These are phyloP conservation scores for Trialeurodes vaporariorum DNA, from an alignment of 1,140 invertebrate species.

Conservation along the genomic window DNA sequence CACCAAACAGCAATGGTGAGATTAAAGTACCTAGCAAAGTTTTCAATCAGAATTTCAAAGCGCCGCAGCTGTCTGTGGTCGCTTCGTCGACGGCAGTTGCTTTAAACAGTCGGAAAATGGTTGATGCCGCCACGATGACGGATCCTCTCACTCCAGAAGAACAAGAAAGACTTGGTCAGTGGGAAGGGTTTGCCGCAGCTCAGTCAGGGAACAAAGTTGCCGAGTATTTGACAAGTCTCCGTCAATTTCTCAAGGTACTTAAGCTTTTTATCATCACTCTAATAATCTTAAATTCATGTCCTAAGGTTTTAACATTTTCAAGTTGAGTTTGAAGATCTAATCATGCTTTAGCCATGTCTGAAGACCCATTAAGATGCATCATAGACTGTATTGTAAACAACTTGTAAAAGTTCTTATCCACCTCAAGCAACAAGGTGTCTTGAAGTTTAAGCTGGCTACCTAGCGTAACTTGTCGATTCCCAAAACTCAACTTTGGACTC, in stretches of 20 bases:
- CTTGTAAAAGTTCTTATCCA: too few relatives aligned
- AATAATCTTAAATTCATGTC: too few relatives aligned
- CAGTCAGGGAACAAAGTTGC: conserved; percentile 28
- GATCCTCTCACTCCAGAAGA: conserved; percentile 33
- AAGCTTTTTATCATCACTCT: too few relatives aligned
- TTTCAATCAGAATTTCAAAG: neutral
- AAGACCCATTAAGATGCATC: too few relatives aligned
- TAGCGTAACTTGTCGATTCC: too few relatives aligned
- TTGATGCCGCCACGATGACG: conserved; percentile 42
- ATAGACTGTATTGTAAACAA: too few relatives aligned
- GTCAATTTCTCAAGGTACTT: conserved; percentile 29
- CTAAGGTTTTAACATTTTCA: too few relatives aligned
- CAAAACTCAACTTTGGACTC: too few relatives aligned
- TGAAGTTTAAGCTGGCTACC: too few relatives aligned
- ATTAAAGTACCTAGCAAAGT: neutral
- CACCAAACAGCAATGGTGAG: neutral
- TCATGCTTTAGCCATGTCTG: too few relatives aligned
- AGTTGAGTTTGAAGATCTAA: too few relatives aligned
- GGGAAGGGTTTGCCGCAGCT: conserved; percentile 21
- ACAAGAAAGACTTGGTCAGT: conserved; percentile 20
- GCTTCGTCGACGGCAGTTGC: neutral
- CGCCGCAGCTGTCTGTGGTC: neutral
- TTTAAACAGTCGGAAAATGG: conserved; percentile 33
- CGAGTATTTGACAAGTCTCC: conserved; percentile 27
- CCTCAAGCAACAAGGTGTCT: too few relatives aligned